These are phyloP conservation scores for Boleophthalmus pectinirostris DNA, from an alignment of 2,113 vertebrate species.

Conservation along the genomic window DNA sequence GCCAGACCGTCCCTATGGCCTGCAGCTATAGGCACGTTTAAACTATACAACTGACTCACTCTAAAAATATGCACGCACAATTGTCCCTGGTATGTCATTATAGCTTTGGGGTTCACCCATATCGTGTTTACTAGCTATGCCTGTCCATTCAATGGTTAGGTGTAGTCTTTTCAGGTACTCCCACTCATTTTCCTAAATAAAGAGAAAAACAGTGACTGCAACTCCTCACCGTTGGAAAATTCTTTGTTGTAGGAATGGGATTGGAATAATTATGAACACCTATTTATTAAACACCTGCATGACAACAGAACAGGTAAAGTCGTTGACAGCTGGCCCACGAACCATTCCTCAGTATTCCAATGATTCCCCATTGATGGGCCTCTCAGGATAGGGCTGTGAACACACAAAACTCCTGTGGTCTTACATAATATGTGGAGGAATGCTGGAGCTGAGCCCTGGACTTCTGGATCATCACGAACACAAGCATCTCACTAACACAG, in stretches of 20 bases:
- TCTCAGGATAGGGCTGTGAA: conserved; percentile 28
- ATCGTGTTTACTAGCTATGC: conserved; percentile 19
- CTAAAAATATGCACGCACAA: conserved; percentile 16
- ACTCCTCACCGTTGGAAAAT: conserved; percentile 16
- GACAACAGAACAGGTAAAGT: neutral
- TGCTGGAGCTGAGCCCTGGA: conserved; percentile 56
- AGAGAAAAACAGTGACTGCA: conserved; percentile 23
- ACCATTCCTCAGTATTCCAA: neutral
- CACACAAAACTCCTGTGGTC: conserved; percentile 21
- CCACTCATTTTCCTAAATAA: conserved; percentile 9
- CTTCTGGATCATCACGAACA: conserved; percentile 40
- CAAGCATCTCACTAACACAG: neutral
- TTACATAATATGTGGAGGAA: conserved; percentile 70
- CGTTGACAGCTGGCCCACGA: neutral
- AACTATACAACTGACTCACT: conserved; percentile 13
- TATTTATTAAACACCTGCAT: neutral
- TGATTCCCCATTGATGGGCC: conserved; percentile 9
- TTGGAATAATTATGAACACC: neutral
- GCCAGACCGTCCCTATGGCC: conserved; percentile 9
- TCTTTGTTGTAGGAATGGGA: neutral
- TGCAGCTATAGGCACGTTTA: conserved; percentile 18
- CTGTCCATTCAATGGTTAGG: conserved; percentile 20
- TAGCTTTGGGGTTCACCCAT: conserved; percentile 29
- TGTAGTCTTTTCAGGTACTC: conserved; percentile 15
- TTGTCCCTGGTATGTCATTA: conserved; percentile 10